A percentile compares a stretch with the other conserved stretches of the same genome.
Conservation (phyloP, 2,888 invertebrate species). For the Acanthosepion lycidas region DNA sequence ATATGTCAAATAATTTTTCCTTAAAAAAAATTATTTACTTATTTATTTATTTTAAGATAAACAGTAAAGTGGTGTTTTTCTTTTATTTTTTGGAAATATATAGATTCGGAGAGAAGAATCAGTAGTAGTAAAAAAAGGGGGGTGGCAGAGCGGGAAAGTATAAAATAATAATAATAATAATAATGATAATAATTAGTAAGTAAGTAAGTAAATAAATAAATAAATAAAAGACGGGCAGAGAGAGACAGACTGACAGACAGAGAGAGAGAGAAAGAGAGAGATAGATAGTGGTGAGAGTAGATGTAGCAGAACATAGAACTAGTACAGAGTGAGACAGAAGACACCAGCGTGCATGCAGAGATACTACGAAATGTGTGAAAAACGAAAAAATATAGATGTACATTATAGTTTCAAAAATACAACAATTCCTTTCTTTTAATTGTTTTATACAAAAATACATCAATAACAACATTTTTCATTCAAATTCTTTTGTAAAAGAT, state of each 20-base stretch:
- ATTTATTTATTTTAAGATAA: neutral
- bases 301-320: constrained; percentile 46
- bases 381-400: constrained; percentile 38
- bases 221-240: constrained; percentile 6
- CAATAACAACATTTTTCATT: neutral
- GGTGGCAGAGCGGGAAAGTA: neutral
- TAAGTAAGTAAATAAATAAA: constrained; percentile 37
- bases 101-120: neutral
- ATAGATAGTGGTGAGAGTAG: constrained; percentile 44
- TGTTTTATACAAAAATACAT: constrained; percentile 18
- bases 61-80: neutral
- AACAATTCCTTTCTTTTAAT: neutral
- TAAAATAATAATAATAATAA: neutral
- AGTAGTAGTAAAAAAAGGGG: neutral
- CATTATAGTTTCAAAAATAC: constrained; percentile 12
- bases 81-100: neutral
- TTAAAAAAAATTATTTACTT: neutral
- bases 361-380: constrained; percentile 47
- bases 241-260: constrained; percentile 11
- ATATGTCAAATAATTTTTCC: neutral
- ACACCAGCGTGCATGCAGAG: constrained; percentile 46
- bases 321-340: constrained; percentile 45
- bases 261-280: constrained; percentile 46
- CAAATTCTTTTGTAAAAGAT: neutral
- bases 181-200: neutral